Conservation (phyloP, 2,797 vertebrate species). For the Peromyscus eremicus region DNA sequence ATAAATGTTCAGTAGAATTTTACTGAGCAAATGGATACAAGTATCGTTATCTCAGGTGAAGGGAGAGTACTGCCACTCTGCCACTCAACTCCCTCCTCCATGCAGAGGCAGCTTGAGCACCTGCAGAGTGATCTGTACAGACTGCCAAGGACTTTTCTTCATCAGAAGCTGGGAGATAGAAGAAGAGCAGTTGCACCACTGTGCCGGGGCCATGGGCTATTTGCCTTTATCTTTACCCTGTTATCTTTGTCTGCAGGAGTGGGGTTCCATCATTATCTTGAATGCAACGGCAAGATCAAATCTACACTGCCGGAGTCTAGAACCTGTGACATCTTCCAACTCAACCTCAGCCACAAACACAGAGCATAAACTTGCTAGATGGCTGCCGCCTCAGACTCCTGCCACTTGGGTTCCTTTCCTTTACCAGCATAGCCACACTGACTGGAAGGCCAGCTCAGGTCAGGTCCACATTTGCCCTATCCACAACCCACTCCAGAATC, state of each 20-base stretch:
- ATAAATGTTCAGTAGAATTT: not conserved
- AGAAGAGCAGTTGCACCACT: not conserved
- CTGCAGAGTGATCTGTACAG: not conserved
- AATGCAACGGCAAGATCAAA: not conserved
- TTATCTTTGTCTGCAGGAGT: not conserved
- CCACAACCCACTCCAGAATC: not conserved
- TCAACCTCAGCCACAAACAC: not conserved
- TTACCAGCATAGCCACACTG: not conserved
- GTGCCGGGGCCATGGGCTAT: accelerated
- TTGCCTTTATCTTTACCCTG: not conserved
- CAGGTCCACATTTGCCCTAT: not conserved
- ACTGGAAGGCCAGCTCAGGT: not conserved
- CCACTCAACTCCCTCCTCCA: not conserved
- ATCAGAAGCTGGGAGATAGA: not conserved
- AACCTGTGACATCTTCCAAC: not conserved
- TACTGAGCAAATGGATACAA: not conserved
- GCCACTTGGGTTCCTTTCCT: not conserved
- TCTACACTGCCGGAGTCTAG: not conserved
- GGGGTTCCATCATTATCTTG: not conserved
- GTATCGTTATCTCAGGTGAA: not conserved
- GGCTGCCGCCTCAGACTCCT: not conserved
- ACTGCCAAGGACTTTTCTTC: not conserved
- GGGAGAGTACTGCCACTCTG: not conserved
- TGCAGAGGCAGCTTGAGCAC: not conserved
- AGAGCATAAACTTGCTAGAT: not conserved